These are phyloP conservation scores for Hestina assimilis DNA, from an alignment of 1,140 invertebrate species.

Conservation along the genomic window DNA sequence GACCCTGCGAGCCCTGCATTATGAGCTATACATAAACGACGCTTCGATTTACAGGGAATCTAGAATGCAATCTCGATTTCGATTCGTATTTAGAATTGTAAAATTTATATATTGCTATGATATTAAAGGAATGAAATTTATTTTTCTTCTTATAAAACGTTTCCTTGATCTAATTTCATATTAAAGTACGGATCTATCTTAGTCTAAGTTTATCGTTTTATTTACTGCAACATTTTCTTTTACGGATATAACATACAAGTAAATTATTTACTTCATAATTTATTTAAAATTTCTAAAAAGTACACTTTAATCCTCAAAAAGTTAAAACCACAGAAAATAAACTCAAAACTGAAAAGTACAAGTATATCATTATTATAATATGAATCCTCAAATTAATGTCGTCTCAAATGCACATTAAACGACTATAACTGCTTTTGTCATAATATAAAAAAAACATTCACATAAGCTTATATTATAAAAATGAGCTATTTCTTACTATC, in stretches of 20 bases:
- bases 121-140: background rate
- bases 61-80: slow-evolving; percentile 31
- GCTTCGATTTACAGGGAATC: slow-evolving; percentile 48
- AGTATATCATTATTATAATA: background rate
- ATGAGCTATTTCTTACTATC: slow-evolving; percentile 52
- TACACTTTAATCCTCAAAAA: too few species aligned
- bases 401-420: slow-evolving; percentile 7
- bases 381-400: background rate
- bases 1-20: slow-evolving; percentile 51
- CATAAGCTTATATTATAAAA: slow-evolving; percentile 26
- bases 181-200: too few species aligned
- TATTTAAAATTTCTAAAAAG: too few species aligned
- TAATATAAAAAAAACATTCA: slow-evolving; percentile 17
- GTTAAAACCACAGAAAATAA: too few species aligned
- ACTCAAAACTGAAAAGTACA: too few species aligned
- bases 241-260: too few species aligned
- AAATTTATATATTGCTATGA: slow-evolving; percentile 9
- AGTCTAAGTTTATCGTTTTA: too few species aligned
- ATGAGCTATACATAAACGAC: slow-evolving; percentile 56
- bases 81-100: slow-evolving; percentile 31
- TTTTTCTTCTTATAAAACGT: background rate
- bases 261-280: too few species aligned
- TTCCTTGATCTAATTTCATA: too few species aligned
- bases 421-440: slow-evolving; percentile 1
- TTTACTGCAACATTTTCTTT: too few species aligned